Percentiles rank a stretch among this genome's conserved stretches.
Evolutionary conservation across 2,113 vertebrate genomes (phyloP).

Genomic region (Anhinga rufa): DNA sequence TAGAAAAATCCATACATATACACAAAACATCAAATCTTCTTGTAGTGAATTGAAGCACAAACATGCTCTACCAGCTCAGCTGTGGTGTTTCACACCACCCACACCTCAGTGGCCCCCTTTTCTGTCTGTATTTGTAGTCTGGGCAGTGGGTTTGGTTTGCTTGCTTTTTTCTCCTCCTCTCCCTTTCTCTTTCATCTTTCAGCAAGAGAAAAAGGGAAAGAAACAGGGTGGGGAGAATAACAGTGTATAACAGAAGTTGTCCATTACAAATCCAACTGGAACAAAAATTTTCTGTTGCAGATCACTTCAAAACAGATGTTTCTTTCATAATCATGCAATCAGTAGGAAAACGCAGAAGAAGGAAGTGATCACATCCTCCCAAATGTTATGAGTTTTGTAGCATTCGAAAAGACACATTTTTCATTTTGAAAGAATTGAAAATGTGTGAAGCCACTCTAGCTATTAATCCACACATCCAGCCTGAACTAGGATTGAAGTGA

Average conservation of each 20-base stretch:
- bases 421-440: neutral
- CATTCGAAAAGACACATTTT: slow-evolving; percentile 1
- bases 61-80: neutral
- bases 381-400: neutral
- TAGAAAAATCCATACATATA: neutral
- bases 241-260: neutral
- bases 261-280: neutral
- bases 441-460: neutral
- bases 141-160: neutral
- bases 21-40: neutral
- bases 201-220: neutral
- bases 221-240: neutral
- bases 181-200: neutral
- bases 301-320: slow-evolving; percentile 45
- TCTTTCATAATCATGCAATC: slow-evolving; percentile 40
- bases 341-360: neutral
- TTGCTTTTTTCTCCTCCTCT: neutral
- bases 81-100: neutral
- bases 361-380: slow-evolving; percentile 37
- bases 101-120: neutral
- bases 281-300: slow-evolving; percentile 4
- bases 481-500: neutral
- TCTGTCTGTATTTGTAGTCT: neutral
- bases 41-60: neutral
- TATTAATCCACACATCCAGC: slow-evolving; percentile 4